Percentiles rank a stretch among this genome's conserved stretches.
Evolutionary conservation across 2,797 vertebrate species (phyloP).

Genomic region (Oreochromis mossambicus): DNA sequence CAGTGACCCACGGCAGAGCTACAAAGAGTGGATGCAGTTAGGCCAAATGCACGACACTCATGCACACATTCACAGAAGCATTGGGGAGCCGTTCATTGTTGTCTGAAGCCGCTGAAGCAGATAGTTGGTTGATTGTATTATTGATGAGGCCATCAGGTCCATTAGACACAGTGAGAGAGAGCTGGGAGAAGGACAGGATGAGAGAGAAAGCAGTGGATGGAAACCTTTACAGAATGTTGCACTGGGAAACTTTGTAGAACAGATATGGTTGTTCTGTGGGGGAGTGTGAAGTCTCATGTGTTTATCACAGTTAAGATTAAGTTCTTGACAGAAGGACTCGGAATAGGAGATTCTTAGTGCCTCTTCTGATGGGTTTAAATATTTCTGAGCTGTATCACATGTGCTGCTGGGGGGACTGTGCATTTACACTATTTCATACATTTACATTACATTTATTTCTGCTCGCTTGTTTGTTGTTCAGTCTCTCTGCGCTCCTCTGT

Average conservation of each 20-base stretch:
- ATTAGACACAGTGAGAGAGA: slow-evolving; percentile 17
- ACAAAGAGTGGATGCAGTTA: neutral
- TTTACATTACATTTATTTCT: neutral
- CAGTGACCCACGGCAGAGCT: slow-evolving; percentile 19
- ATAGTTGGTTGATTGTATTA: slow-evolving; percentile 55
- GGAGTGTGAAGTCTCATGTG: neutral
- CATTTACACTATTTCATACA: neutral
- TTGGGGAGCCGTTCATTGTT: slow-evolving; percentile 30
- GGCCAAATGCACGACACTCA: neutral
- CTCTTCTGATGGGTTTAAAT: neutral
- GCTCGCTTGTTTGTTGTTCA: neutral
- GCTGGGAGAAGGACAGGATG: neutral
- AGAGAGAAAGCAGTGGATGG: neutral
- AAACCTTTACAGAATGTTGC: neutral
- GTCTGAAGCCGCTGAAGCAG: slow-evolving; percentile 35
- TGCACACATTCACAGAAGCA: neutral
- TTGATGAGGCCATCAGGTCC: slow-evolving; percentile 59
- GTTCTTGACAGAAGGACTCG: neutral
- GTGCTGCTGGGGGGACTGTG: neutral
- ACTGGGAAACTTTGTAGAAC: neutral
- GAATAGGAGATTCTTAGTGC: accelerated
- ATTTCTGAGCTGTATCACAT: neutral
- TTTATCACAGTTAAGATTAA: neutral
- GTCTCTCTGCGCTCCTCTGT: neutral
- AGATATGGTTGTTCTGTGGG: neutral